Base-by-base conservation (phyloP, 2,797 vertebrate species). In the Chelon labrosus region DNA sequence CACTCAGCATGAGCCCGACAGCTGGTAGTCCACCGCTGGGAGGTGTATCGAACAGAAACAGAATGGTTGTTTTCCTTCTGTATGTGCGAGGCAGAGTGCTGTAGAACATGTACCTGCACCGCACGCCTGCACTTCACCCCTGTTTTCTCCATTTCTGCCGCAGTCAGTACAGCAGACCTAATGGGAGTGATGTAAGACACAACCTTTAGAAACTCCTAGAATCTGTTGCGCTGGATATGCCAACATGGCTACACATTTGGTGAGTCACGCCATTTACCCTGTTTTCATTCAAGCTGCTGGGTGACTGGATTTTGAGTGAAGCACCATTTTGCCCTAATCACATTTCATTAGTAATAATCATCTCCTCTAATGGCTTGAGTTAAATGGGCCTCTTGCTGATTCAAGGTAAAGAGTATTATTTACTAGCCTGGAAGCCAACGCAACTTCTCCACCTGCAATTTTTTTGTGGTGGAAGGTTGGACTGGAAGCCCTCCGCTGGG, bases 1-100 rank as follows among this genome's bases (percentile, higher is more conserved):
- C 72, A 55, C 75, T 76, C 80, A 71, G 84, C 72, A 47, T 17
- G 37, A 73, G 65, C 77, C 27, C n/a, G 2, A 53, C 75, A 80
- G 69, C 74, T 78, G 60, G 55, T 63, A n/a, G 71, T 16, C 42
- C 66, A 49, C 67, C 12, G 19, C 70, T 50, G 61, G 70, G 73
- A 73, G 64, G 47, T 77, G 56, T 22, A 7, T 42, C 10, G 8
- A 64, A 52, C 42, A 35, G 25, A 46, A 61, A 10, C 41, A 53
- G 16, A 70, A 60, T 44, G 54, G 25, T 50, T 68, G n/a, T 68
- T 38, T 64, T 61, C 60, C 46, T 17, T 11, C 60, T 60, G 50
- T 54, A 5, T 22, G 1, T 22, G 14, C 19, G 13, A 44, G 25
- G 50, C 10, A 16, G 55, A 65, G 57, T 13, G 20, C n/a, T 69